Base-by-base conservation (phyloP, 2,113 vertebrate species). In the Perccottus glenii region DNA sequence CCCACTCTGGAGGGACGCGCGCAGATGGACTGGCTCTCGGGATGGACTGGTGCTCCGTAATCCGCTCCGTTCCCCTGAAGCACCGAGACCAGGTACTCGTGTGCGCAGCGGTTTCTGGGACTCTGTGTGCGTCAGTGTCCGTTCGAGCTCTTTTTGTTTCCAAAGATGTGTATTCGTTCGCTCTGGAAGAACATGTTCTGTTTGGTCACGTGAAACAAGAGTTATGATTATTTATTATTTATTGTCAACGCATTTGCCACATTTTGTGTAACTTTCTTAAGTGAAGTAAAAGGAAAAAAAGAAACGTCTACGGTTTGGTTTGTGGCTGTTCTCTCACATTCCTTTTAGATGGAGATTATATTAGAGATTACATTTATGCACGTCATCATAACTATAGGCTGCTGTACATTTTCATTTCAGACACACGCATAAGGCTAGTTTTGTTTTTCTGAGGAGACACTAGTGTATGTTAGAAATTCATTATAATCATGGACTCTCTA, bases 221-320 rank as follows among this genome's bases (percentile, higher is more conserved):
- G 16, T 55, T 36, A 55, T 55, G 5, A 93, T 95, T 95, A 98
- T 97, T 98, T 98, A 98, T 97, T 98, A 98, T 98, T 98, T 98
- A 99, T 98, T 97, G 95, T 96, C 83, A 32, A 91, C 93, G 94
- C 92, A 96, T 93, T 95, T 95, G 96, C 95, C 96, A 97, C 95
- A 95, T 97, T 89, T 98, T 94, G 92, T 96, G 95, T 95, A 95
- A 93, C 91, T 92, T 94, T 95, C 94, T 95, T 96, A 95, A 95
- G 91, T 94, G 92, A 96, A 96, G 93, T 94, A 95, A 95, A 96
- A 93, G 87, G 5, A 85, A 55, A 70, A 5, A 61, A 62, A 75
- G 75, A 87, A 94, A 90, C 87, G 62, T 79, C 78, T 92, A 90
- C 90, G 92, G 76, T 88, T 90, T 95, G 92, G 87, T 95, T 91